Base-by-base conservation (phyloP, 2,888 invertebrate genomes). In the Leptopilina drosophilae region DNA sequence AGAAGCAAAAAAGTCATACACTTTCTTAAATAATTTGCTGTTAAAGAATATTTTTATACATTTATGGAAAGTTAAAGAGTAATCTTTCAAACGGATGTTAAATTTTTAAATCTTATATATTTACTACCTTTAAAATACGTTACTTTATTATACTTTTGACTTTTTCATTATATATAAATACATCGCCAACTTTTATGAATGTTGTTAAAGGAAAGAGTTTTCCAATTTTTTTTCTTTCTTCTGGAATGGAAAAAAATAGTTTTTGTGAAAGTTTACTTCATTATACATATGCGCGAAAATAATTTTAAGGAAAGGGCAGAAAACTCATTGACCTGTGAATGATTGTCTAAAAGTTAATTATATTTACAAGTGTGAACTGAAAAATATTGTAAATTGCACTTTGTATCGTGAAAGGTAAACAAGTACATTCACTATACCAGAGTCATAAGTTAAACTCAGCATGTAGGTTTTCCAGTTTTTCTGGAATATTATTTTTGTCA, bases 391-490 rank as follows among this genome's bases (percentile, higher is more conserved):
- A 73, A 73, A 56, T 73, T 40, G 33, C 53, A 73, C 14, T 53
- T 56, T 73, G 42, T 42, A 53, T 56, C 56, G 56, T 56, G 73
- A 73, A 73, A 73, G 73, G 73, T 73, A 56, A 73, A 56, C 73
- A 73, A 40, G 56, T 73, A 56, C 73, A 73, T 73, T 73, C 73
- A 73, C 53, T 56, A 73, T 73, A 33, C 26, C 33, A 15, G 33
- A 20, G 73, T 73, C 56, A n/a, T 56, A 42, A 8, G 7, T 42
- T 49, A 49, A 73, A 53, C 56, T 4, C 73, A 73, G 73, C 53
- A 11, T 53, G 73, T n/a, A 56, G 56, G 53, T 12, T 73, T 73
- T 73, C 73, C 73, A 73, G 73, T 73, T 73, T 73, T 56, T 73
- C 73, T 3, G 11, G 33, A 40, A 8, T 42, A 73, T 56, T 56